Evolutionary conservation across 2,888 invertebrate species (phyloP).

Genomic region (Lasius fuliginosus): DNA sequence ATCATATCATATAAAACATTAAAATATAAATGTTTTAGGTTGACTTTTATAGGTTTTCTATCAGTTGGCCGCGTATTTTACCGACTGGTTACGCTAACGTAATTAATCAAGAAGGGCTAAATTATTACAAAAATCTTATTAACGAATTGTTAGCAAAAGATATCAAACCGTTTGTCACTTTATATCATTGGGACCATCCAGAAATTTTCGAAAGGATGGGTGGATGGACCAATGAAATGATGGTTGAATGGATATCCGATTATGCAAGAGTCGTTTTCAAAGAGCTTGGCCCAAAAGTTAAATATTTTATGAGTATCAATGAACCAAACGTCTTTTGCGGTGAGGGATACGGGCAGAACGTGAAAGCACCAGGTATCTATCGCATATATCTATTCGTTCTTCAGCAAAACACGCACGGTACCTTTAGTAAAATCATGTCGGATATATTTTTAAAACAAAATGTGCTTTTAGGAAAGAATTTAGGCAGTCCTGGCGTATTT

Average conservation of each 20-base stretch:
- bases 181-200: conserved; percentile 92
- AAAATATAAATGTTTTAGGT: conserved; percentile 55
- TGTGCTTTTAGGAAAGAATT: conserved; percentile 45
- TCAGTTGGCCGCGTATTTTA: conserved; percentile 87
- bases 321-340: conserved; percentile 90
- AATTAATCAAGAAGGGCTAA: conserved; percentile 85
- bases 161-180: conserved; percentile 91
- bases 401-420: not conserved
- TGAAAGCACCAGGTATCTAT: conserved; percentile 67
- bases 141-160: conserved; percentile 87
- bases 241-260: conserved; percentile 89
- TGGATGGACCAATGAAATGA: conserved; percentile 90
- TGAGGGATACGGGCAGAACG: conserved; percentile 86
- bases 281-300: conserved; percentile 89
- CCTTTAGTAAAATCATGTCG: not conserved
- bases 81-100: conserved; percentile 85
- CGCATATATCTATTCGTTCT: not conserved
- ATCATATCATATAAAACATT: not conserved
- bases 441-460: not conserved
- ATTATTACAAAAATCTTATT: conserved; percentile 87
- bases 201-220: conserved; percentile 90
- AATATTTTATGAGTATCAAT: conserved; percentile 92
- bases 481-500: conserved; percentile 89
- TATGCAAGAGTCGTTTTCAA: conserved; percentile 89
- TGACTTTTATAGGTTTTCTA: conserved; percentile 79